A percentile compares a stretch with the other conserved stretches of the same genome.
phyloP scores from a whole-genome alignment of 2,888 invertebrate genomes.

The Choreutis nemorana region DNA sequence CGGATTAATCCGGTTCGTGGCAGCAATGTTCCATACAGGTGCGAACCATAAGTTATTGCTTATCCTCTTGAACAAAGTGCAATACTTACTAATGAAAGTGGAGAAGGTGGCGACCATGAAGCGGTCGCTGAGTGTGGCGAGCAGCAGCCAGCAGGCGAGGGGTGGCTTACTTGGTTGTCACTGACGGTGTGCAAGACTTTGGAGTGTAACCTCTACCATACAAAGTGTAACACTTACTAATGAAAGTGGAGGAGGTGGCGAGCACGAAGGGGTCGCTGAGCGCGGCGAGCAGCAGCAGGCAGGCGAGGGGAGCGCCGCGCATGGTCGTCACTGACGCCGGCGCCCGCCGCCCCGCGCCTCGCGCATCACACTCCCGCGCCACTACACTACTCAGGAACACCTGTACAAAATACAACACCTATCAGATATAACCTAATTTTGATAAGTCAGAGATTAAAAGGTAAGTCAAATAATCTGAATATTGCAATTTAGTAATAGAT shows the following conservation, averaged over 20 bases:
- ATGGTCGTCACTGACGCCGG: slow-evolving; percentile 59
- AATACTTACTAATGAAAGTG: slow-evolving; percentile 8
- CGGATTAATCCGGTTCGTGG: no score
- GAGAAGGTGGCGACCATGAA: slow-evolving; percentile 16
- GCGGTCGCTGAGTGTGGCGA: slow-evolving; percentile 16
- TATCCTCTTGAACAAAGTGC: no score
- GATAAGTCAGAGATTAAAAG: no score
- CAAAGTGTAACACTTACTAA: slow-evolving; percentile 8
- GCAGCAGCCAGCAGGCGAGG: slow-evolving; percentile 28
- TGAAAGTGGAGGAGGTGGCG: slow-evolving; percentile 7
- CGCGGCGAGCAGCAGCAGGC: slow-evolving; percentile 27
- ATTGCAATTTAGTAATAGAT: no score
- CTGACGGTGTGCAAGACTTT: no score
- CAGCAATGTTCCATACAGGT: no score
- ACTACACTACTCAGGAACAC: slow-evolving; percentile 46
- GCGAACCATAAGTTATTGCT: no score
- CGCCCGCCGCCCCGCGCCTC: slow-evolving; percentile 49
- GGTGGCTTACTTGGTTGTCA: slow-evolving; percentile 55
- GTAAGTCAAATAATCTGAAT: no score
- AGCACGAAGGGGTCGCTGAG: slow-evolving; percentile 16
- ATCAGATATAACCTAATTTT: slow-evolving; percentile 7
- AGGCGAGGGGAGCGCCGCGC: slow-evolving; percentile 39
- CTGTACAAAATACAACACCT: slow-evolving; percentile 21
- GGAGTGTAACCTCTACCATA: no score
- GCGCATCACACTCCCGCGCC: slow-evolving; percentile 57